Evolutionary conservation across 1,140 invertebrate species (phyloP).

Genomic region (Copidosoma floridanum): DNA sequence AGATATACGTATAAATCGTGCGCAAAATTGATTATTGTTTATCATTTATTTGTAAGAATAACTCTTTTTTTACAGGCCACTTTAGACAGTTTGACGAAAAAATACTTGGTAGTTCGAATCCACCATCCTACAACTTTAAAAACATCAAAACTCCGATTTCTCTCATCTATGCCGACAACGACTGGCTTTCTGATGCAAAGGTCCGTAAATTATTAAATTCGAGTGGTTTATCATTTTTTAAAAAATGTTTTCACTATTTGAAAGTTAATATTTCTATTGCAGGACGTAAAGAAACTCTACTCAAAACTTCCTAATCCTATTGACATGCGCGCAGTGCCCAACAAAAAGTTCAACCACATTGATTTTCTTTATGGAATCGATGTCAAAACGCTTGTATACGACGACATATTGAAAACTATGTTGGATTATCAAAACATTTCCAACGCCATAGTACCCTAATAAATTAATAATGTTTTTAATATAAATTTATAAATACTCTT

Average conservation of each 20-base stretch:
- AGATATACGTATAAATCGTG: too few relatives aligned
- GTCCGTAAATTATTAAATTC: constrained; percentile 25
- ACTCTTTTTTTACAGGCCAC: constrained; percentile 21
- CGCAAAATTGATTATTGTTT: constrained; percentile 4
- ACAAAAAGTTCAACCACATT: constrained; percentile 63
- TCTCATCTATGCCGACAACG: constrained; percentile 62
- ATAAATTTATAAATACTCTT: background rate
- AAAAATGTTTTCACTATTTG: background rate
- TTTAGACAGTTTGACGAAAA: constrained; percentile 49
- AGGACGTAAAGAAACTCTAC: constrained; percentile 47
- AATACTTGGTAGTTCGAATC: constrained; percentile 55
- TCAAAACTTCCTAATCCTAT: constrained; percentile 53
- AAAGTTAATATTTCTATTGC: constrained; percentile 11
- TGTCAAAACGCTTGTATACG: constrained; percentile 60
- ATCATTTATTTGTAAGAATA: background rate
- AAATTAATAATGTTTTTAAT: background rate
- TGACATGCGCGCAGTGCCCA: constrained; percentile 60
- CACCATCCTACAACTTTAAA: constrained; percentile 60
- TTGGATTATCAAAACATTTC: too few relatives aligned
- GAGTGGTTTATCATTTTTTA: constrained; percentile 1
- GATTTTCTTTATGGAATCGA: constrained; percentile 68
- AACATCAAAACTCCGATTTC: constrained; percentile 61
- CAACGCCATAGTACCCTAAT: background rate
- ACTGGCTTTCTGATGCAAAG: constrained; percentile 57
- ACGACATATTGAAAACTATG: constrained; percentile 60